phyloP scores from a whole-genome alignment of 2,797 vertebrate species.

The Gallirallus australis region DNA sequence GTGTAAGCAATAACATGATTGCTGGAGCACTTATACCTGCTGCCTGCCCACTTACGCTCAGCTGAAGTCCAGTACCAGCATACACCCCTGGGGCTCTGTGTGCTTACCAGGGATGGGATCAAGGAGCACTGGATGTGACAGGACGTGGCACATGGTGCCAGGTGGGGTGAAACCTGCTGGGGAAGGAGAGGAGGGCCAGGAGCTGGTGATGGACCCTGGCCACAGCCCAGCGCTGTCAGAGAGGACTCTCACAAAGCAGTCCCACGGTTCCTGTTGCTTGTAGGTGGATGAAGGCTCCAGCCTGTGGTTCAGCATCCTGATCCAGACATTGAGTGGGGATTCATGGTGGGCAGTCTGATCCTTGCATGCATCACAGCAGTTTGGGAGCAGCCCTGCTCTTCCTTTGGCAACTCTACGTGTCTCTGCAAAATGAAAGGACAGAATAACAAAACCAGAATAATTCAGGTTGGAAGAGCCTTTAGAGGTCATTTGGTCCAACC shows the following conservation, averaged over 20 bases:
- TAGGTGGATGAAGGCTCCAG: not conserved
- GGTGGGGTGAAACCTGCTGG: rapidly evolving
- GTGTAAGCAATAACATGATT: conserved; percentile 47
- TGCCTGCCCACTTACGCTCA: not conserved
- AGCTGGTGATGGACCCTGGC: not conserved
- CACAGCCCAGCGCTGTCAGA: not conserved
- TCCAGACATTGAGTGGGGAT: not conserved
- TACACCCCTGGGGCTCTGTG: not conserved
- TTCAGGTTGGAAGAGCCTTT: not conserved
- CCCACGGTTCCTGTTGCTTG: rapidly evolving
- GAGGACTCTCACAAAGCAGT: not conserved
- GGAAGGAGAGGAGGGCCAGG: not conserved
- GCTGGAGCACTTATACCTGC: not conserved
- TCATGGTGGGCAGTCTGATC: rapidly evolving
- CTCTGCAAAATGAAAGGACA: not conserved
- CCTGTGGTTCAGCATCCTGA: not conserved
- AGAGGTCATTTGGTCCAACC: not conserved
- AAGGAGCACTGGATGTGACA: not conserved
- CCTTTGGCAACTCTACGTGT: not conserved
- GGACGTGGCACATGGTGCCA: rapidly evolving
- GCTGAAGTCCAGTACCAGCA: not conserved
- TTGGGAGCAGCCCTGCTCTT: not conserved
- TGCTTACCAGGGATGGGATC: not conserved
- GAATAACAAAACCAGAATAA: not conserved
- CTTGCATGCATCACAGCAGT: not conserved